Base-by-base conservation (phyloP, 2,888 invertebrate species). In the Nowickia ferox region DNA sequence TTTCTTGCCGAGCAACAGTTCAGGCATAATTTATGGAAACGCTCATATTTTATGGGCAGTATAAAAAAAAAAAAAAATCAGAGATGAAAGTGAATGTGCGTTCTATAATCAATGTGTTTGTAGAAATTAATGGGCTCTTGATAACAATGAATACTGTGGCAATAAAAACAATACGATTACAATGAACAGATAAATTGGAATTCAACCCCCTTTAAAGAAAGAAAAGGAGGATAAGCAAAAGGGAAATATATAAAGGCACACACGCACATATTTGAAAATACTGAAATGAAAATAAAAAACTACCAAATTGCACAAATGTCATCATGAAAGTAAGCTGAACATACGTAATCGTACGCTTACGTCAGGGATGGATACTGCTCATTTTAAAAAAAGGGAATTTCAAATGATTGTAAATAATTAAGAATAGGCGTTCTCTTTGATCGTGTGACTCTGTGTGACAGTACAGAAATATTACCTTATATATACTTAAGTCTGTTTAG, bases 11-110 rank as follows among this genome's bases (percentile, higher is more conserved):
- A 42, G 74, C 84, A 83, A 87, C 83, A 85, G 76, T 59, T 72
- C 76, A 40, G 77, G 82, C 87, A 88, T 88, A 87, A 88, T 88
- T 89, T 89, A 88, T 87, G 81, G 87, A 81, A 79, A 59, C 46
- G 82, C 46, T 87, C 66, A 84, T 68, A 55, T 48, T 15, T 53
- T 51, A n/a, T 42, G 13, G 2, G 40, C 30, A 30, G 5, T 6
- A 30, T 30, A 30, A 0, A 30, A 30, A 30, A 48, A 51, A 38
- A 30, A 5, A 30, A 66, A 46, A 42, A 42, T 17, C 40, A 17
- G 13, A 53, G 40, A 48, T 65, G 42, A 65, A 83, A 69, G 42
- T 44, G 19, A 66, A 57, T 77, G 48, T 8, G 48, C 22, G 15
- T 66, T 48, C 30, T 55, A 63, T 19, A 76, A 42, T 38, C 44